These are phyloP conservation scores for Semaprochilodus insignis DNA, from an alignment of 2,797 vertebrate species.

Conservation along the genomic window DNA sequence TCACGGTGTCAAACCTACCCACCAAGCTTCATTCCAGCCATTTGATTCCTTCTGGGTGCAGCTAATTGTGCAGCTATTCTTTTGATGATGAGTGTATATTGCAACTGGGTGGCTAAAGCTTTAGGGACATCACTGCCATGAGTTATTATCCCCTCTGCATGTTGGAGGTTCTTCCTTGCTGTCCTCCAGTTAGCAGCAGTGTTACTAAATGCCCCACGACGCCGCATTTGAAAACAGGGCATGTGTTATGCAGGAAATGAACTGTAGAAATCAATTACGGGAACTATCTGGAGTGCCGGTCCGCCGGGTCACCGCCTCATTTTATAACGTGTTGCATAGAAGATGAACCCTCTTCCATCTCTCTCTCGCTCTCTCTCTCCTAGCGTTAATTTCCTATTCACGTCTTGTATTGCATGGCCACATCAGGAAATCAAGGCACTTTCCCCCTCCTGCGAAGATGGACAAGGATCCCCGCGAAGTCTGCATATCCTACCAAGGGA, in stretches of 20 bases:
- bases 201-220: not conserved
- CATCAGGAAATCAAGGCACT: slow-evolving; percentile 42
- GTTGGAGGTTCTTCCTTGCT: not conserved
- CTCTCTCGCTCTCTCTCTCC: not conserved
- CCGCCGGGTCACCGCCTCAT: slow-evolving; percentile 37
- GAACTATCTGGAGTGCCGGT: slow-evolving; percentile 1
- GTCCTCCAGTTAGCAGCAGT: not conserved
- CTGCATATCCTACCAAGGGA: slow-evolving; percentile 26
- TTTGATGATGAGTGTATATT: no score
- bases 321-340: slow-evolving; percentile 45
- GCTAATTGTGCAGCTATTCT: no score
- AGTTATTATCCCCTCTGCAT: not conserved
- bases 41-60: no score
- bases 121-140: not conserved
- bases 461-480: slow-evolving; percentile 38
- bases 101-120: not conserved
- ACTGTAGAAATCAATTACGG: slow-evolving; percentile 36
- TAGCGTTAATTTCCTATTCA: slow-evolving; percentile 45
- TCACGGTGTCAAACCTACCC: no score
- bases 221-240: slow-evolving; percentile 1
- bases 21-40: no score
- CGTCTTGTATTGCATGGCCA: slow-evolving; percentile 42
- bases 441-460: slow-evolving; percentile 46
- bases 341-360: slow-evolving; percentile 15
- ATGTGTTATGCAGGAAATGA: slow-evolving; percentile 19